Evolutionary conservation across 1,140 invertebrate species (phyloP).

Genomic region (Bemisia tabaci): DNA sequence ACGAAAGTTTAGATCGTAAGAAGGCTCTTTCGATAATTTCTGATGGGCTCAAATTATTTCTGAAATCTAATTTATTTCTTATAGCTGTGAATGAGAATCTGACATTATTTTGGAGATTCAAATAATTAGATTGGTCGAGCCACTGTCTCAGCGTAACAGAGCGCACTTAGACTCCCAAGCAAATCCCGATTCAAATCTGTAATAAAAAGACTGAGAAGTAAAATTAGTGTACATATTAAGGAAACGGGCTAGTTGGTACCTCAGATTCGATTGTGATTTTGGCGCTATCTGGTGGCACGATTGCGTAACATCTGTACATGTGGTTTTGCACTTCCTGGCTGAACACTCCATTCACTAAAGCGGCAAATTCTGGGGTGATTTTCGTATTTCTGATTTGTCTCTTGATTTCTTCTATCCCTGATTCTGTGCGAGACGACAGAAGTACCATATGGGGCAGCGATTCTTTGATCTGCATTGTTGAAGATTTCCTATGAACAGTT

Average conservation of each 20-base stretch:
- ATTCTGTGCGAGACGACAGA: slow-evolving; percentile 19
- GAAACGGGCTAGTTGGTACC: no score
- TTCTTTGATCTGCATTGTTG: slow-evolving; percentile 17
- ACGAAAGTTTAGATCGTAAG: no score
- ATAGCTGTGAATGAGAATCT: no score
- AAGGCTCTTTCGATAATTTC: no score
- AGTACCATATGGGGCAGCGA: slow-evolving; percentile 20
- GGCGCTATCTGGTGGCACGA: slow-evolving; percentile 1
- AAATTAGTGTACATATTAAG: no score
- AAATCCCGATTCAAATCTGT: no score
- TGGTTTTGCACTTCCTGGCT: slow-evolving; percentile 3
- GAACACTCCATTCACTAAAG: slow-evolving; percentile 10
- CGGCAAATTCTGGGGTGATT: slow-evolving; percentile 10
- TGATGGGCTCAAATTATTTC: no score
- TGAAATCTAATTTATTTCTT: no score
- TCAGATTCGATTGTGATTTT: slow-evolving; percentile 4
- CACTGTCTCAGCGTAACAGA: slow-evolving; percentile 33
- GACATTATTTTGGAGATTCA: no score
- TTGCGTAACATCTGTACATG: slow-evolving; percentile 3
- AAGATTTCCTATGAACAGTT: no score
- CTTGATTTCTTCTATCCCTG: slow-evolving; percentile 15
- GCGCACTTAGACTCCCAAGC: slow-evolving; percentile 46
- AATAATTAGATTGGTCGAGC: no score
- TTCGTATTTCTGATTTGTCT: slow-evolving; percentile 13
- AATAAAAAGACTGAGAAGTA: no score